Base-by-base conservation (phyloP, 2,888 invertebrate genomes). In the Protonemura montana region DNA sequence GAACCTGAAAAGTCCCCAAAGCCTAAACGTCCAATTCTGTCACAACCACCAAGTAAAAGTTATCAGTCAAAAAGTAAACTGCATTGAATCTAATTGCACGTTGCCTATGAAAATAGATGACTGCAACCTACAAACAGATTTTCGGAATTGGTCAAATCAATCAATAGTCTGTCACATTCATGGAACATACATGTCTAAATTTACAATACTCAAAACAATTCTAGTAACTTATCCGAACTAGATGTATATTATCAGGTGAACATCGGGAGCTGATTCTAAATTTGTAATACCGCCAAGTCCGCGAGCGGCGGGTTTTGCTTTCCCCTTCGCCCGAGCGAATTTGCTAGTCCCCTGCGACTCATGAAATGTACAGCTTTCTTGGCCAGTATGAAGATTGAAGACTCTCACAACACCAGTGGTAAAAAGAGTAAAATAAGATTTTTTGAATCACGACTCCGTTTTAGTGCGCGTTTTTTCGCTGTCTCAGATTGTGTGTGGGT, bases 391-490 rank as follows among this genome's bases (percentile, higher is more conserved):
- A 84, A 84, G 84, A 84, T 84, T 84, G 84, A 84, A 84, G 84
- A 84, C 59, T 76, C 84, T 59, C 84, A 13, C 26, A 76, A 59
- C 84, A 84, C 76, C 84, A 76, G n/a, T 28, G 76, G 76, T 25
- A 84, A 83, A 42, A 84, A 76, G n/a, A 27, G 59, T 27, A 21
- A 84, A 84, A 84, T 25, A 13, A 84, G 76, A 76, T 76, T 84
- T 84, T 84, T 84, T 84, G 84, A 84, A 84, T 84, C 84, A 84
- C 84, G 84, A 84, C 84, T 29, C 29, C 84, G 59, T 59, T 84
- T 84, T 84, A 84, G 27, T 27, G 59, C 76, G 26, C 27, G 59
- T 27, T 84, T 84, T 84, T 76, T 84, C 59, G 84, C 84, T 59
- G 28, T 76, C 28, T 84, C 76, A 59, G 76, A 42, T 27, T 26